Percentiles rank a stretch among this genome's conserved stretches.
These are phyloP conservation scores for Sander vitreus DNA, from an alignment of 2,113 vertebrate genomes.

Conservation along the genomic window DNA sequence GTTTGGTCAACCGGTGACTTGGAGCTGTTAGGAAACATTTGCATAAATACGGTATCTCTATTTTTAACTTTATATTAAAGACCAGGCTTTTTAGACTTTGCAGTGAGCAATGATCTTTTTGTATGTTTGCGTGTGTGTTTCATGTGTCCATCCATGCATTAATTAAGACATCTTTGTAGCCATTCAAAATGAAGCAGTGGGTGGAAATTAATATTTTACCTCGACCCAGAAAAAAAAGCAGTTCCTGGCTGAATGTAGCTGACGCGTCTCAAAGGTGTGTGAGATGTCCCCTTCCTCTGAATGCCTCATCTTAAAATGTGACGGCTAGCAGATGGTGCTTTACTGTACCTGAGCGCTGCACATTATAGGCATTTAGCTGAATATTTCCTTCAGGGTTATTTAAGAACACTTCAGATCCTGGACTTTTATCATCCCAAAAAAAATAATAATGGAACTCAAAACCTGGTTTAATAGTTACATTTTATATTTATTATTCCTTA, in stretches of 20 bases:
- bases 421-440: background rate
- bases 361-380: constrained; percentile 24
- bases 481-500: background rate
- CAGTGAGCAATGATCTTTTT: background rate
- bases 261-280: background rate
- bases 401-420: background rate
- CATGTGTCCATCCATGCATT: background rate
- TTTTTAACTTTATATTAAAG: background rate
- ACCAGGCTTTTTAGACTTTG: background rate
- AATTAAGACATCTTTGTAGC: background rate
- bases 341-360: constrained; percentile 1
- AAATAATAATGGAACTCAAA: background rate
- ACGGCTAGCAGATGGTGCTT: constrained; percentile 27
- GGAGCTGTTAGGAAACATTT: background rate
- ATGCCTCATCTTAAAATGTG: constrained; percentile 25
- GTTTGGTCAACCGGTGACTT: background rate
- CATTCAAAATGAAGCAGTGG: constrained; percentile 1
- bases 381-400: background rate
- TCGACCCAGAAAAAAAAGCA: constrained; percentile 31
- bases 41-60: background rate
- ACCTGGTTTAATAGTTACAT: background rate
- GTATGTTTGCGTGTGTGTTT: background rate
- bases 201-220: constrained; percentile 30
- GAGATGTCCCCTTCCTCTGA: background rate
- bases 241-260: constrained; percentile 4